Evolutionary conservation across 2,888 invertebrate species (phyloP).

Genomic region (Limnephilus rhombicus): DNA sequence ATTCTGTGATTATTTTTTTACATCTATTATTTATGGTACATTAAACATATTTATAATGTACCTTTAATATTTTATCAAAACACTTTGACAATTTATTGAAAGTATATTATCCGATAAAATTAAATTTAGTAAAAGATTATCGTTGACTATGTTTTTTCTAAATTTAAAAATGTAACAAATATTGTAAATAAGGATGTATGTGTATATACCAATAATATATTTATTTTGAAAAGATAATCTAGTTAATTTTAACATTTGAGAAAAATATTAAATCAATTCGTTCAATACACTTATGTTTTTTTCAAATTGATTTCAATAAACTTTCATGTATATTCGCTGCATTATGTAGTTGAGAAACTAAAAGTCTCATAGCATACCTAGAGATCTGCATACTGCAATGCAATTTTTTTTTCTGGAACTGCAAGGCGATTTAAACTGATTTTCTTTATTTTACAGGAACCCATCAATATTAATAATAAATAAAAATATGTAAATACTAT

Average conservation of each 20-base stretch:
- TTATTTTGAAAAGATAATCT: neutral
- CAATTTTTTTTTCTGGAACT: neutral
- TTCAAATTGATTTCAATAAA: neutral
- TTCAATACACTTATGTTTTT: neutral
- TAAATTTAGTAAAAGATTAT: neutral
- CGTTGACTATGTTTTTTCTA: neutral
- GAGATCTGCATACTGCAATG: too few species aligned
- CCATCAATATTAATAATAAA: neutral
- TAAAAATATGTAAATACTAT: neutral
- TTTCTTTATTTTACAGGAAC: neutral
- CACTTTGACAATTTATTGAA: neutral
- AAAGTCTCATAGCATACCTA: too few species aligned
- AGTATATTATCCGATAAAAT: neutral
- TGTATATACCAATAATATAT: neutral
- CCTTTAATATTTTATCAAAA: too few species aligned
- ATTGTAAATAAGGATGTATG: neutral
- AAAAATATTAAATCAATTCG: neutral
- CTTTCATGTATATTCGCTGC: too few species aligned
- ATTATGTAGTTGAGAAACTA: too few species aligned
- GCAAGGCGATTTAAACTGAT: neutral
- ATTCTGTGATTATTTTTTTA: constrained; percentile 9
- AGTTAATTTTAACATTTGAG: neutral
- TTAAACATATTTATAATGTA: too few species aligned
- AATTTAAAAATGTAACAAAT: neutral
- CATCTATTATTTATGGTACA: neutral